These are phyloP conservation scores for Melospiza melodia DNA, from an alignment of 2,113 vertebrate genomes.

Conservation along the genomic window DNA sequence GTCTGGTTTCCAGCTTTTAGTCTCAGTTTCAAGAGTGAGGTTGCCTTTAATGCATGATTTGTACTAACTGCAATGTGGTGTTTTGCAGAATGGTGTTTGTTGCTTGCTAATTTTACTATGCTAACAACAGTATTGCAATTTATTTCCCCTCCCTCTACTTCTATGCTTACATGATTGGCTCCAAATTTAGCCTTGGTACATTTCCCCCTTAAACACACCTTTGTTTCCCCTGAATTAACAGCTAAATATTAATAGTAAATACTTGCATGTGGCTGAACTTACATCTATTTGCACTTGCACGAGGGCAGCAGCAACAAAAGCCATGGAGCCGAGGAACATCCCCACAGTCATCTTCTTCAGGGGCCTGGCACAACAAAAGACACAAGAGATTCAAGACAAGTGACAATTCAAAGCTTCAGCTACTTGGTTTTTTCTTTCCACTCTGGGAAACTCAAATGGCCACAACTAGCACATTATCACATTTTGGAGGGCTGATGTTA, in stretches of 20 bases:
- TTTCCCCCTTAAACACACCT: not conserved
- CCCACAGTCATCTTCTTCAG: constrained; percentile 92
- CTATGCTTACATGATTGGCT: not conserved
- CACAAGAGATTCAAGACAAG: not conserved
- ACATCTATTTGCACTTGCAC: constrained; percentile 91
- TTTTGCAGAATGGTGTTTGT: not conserved
- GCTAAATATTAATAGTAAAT: not conserved
- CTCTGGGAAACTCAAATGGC: not conserved
- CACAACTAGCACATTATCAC: not conserved
- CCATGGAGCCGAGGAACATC: constrained; percentile 89
- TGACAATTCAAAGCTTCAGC: not conserved
- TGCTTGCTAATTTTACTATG: not conserved
- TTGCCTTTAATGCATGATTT: not conserved
- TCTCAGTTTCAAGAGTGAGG: not conserved
- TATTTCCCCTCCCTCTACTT: not conserved
- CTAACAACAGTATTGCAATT: not conserved
- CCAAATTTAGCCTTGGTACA: not conserved
- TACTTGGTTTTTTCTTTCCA: not conserved
- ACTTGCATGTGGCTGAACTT: constrained; percentile 66
- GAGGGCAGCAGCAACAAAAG: constrained; percentile 89
- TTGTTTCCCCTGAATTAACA: not conserved
- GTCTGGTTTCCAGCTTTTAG: not conserved
- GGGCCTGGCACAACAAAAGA: constrained; percentile 73
- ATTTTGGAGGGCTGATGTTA: not conserved
- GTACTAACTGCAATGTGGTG: not conserved